phyloP scores from a whole-genome alignment of 2,113 vertebrate genomes.

The Rhombomys opimus region DNA sequence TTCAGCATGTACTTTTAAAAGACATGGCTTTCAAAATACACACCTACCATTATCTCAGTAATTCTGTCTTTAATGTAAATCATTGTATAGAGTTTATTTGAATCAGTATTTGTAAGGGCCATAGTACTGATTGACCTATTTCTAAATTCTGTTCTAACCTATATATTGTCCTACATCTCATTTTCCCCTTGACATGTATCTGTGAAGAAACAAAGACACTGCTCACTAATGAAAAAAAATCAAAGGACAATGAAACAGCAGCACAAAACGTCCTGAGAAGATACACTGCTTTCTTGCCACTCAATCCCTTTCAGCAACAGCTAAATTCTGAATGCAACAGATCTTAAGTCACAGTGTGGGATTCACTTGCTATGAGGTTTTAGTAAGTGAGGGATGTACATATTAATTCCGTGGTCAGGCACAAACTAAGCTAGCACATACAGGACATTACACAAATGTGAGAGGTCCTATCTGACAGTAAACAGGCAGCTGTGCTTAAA shows the following conservation, averaged over 20 bases:
- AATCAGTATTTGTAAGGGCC: conserved; percentile 15
- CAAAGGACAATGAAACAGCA: not conserved
- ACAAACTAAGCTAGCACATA: conserved; percentile 23
- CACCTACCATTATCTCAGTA: not conserved
- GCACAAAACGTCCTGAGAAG: not conserved
- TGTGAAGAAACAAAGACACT: conserved; percentile 44
- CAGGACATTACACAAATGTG: conserved; percentile 3
- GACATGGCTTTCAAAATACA: not conserved
- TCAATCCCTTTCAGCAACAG: not conserved
- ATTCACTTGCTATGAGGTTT: conserved; percentile 19
- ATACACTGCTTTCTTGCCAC: not conserved
- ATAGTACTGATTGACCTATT: not conserved
- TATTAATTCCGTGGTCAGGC: conserved; percentile 2
- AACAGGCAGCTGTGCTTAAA: conserved; percentile 36
- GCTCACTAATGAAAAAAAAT: not conserved
- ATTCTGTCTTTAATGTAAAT: conserved; percentile 10
- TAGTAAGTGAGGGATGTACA: conserved; percentile 61
- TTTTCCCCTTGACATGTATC: conserved; percentile 45
- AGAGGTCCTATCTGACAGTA: not conserved
- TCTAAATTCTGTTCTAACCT: conserved; percentile 47
- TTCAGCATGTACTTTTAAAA: not conserved
- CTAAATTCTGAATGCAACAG: not conserved
- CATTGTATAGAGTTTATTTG: not conserved
- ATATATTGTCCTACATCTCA: conserved; percentile 1
- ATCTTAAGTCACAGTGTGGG: not conserved